Percentiles rank a stretch among this genome's conserved stretches.
These are phyloP conservation scores for Lampris megalopsis DNA, from an alignment of 2,113 vertebrate genomes.

Conservation along the genomic window DNA sequence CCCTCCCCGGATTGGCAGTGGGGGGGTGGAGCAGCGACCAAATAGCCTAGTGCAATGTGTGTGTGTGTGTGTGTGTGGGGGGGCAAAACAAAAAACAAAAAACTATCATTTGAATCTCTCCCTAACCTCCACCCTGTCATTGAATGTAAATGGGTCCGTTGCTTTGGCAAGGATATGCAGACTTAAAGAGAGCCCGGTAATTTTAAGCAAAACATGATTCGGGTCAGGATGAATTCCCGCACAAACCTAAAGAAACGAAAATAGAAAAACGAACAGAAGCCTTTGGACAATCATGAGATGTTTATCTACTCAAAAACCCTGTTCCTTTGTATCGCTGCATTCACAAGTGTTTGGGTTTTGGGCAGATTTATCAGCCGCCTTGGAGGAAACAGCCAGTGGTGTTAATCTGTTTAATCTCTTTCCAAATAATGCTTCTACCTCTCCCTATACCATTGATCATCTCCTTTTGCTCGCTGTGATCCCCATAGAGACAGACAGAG, in stretches of 20 bases:
- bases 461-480: conserved; percentile 15
- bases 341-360: conserved; percentile 36
- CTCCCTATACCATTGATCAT: conserved; percentile 44
- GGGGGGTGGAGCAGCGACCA: too few relatives aligned
- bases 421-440: conserved; percentile 53
- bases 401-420: conserved; percentile 70
- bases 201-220: conserved; percentile 38
- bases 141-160: conserved; percentile 31
- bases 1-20: too few relatives aligned
- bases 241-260: conserved; percentile 6
- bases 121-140: too few relatives aligned
- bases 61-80: too few relatives aligned
- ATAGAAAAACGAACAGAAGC: background rate
- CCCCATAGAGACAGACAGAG: conserved; percentile 42
- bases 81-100: too few relatives aligned
- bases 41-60: too few relatives aligned
- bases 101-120: background rate
- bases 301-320: conserved; percentile 33
- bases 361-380: conserved; percentile 35
- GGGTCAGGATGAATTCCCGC: conserved; percentile 38
- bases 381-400: conserved; percentile 21
- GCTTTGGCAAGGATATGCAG: conserved; percentile 42
- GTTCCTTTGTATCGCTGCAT: conserved; percentile 17
- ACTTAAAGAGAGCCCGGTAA: conserved; percentile 47
- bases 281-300: conserved; percentile 42